These are phyloP conservation scores for Pollenia angustigena DNA, from an alignment of 2,888 invertebrate species.

Conservation along the genomic window DNA sequence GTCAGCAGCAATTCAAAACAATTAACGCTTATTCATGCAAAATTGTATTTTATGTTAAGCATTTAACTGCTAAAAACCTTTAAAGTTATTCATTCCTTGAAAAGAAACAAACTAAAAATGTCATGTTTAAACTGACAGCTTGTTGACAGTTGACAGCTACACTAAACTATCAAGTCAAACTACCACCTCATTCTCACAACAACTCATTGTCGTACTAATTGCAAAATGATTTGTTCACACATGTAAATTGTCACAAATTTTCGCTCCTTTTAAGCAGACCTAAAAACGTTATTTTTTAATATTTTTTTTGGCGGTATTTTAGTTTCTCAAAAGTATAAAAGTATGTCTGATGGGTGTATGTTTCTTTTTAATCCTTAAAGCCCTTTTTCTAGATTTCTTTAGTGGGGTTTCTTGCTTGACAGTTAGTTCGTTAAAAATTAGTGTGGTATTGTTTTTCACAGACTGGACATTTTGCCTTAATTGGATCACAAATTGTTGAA, in stretches of 20 bases:
- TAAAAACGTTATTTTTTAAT: background rate
- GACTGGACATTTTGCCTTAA: slow-evolving; percentile 73
- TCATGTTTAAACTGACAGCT: slow-evolving; percentile 76
- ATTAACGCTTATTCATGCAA: slow-evolving; percentile 71
- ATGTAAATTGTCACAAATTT: slow-evolving; percentile 57
- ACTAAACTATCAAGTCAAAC: slow-evolving; percentile 71
- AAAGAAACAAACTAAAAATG: slow-evolving; percentile 60
- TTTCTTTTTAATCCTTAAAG: slow-evolving; percentile 63
- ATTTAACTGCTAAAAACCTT: slow-evolving; percentile 2
- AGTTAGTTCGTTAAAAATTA: slow-evolving; percentile 69
- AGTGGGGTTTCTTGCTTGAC: slow-evolving; percentile 77
- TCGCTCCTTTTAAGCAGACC: slow-evolving; percentile 3
- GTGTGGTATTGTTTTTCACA: slow-evolving; percentile 44
- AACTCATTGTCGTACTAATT: slow-evolving; percentile 10
- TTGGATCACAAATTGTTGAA: slow-evolving; percentile 79
- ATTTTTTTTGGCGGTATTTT: slow-evolving; percentile 55
- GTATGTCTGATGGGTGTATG: background rate
- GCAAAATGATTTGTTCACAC: slow-evolving; percentile 69
- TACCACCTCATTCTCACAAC: slow-evolving; percentile 52
- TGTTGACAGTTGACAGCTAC: slow-evolving; percentile 77
- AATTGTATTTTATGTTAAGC: slow-evolving; percentile 22
- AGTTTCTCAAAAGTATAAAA: background rate
- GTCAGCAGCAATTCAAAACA: slow-evolving; percentile 63
- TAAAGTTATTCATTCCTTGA: background rate
- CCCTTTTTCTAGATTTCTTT: slow-evolving; percentile 70